Evolutionary conservation across 2,797 vertebrate genomes (phyloP).

Genomic region (Pseudochaenichthys georgianus): DNA sequence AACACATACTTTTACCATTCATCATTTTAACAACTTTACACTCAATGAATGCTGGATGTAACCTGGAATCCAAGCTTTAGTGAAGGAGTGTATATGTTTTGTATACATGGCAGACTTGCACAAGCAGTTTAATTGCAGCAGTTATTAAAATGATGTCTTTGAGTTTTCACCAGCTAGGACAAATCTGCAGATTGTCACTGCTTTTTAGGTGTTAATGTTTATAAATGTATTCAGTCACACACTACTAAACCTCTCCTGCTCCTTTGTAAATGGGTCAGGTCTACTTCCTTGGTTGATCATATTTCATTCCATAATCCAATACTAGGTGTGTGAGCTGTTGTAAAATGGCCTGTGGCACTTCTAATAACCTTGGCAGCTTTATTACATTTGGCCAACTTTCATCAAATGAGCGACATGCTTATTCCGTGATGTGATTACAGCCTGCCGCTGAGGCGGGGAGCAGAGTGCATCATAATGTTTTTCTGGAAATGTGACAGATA

Average conservation of each 20-base stretch:
- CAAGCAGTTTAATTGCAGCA: background rate
- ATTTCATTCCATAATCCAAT: conserved; percentile 78
- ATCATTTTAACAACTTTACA: background rate
- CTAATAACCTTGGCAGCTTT: conserved; percentile 78
- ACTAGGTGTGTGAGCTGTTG: conserved; percentile 65
- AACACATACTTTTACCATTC: background rate
- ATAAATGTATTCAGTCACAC: conserved; percentile 70
- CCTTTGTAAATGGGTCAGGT: conserved; percentile 64
- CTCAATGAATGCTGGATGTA: background rate
- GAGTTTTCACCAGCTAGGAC: conserved; percentile 29
- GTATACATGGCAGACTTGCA: conserved; percentile 1
- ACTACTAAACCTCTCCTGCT: conserved; percentile 69
- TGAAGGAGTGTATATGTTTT: background rate
- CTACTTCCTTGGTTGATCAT: conserved; percentile 68
- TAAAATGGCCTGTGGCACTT: conserved; percentile 77
- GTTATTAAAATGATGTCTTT: conserved; percentile 8
- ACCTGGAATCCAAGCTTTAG: background rate
- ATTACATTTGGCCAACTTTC: conserved; percentile 79
- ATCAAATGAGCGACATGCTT: conserved; percentile 73
- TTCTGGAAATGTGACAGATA: conserved; percentile 38
- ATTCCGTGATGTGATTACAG: conserved; percentile 74
- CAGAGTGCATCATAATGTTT: conserved; percentile 33
- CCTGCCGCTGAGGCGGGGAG: conserved; percentile 40
- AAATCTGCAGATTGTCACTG: conserved; percentile 42
- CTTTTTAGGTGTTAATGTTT: conserved; percentile 62